These are phyloP conservation scores for Myotis daubentonii DNA, from an alignment of 2,797 vertebrate species.

Conservation along the genomic window DNA sequence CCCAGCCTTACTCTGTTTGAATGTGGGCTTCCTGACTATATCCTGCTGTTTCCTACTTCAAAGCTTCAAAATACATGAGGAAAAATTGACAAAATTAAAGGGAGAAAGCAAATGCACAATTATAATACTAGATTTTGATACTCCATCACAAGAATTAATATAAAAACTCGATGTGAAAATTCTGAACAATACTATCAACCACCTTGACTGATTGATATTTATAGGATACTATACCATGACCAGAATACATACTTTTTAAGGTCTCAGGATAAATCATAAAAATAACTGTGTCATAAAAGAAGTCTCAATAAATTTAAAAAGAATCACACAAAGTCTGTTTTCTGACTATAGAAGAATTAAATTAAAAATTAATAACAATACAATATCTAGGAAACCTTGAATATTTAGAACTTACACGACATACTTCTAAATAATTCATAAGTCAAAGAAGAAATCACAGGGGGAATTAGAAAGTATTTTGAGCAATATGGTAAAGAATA, in stretches of 20 bases:
- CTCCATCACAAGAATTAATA: not conserved
- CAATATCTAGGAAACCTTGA: not conserved
- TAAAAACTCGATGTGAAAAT: conserved; percentile 25
- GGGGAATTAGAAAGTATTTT: conserved; percentile 36
- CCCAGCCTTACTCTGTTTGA: conserved; percentile 26
- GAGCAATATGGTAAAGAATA: not conserved
- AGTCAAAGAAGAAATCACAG: conserved; percentile 1
- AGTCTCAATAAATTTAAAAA: not conserved
- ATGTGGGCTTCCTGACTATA: not conserved
- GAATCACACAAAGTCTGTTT: not conserved
- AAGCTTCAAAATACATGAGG: conserved; percentile 31
- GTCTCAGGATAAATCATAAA: not conserved
- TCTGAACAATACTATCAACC: not conserved
- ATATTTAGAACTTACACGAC: conserved; percentile 39
- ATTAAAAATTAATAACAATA: conserved; percentile 45
- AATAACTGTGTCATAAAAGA: not conserved
- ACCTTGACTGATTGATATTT: not conserved
- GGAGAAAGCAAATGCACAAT: conserved; percentile 29
- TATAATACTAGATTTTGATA: not conserved
- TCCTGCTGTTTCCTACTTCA: conserved; percentile 30
- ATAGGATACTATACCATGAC: not conserved
- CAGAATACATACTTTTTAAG: not conserved
- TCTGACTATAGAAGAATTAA: not conserved
- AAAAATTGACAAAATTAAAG: conserved; percentile 43
- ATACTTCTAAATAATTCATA: conserved; percentile 37